phyloP scores from a whole-genome alignment of 2,113 vertebrate species.

The Sorex araneus region DNA sequence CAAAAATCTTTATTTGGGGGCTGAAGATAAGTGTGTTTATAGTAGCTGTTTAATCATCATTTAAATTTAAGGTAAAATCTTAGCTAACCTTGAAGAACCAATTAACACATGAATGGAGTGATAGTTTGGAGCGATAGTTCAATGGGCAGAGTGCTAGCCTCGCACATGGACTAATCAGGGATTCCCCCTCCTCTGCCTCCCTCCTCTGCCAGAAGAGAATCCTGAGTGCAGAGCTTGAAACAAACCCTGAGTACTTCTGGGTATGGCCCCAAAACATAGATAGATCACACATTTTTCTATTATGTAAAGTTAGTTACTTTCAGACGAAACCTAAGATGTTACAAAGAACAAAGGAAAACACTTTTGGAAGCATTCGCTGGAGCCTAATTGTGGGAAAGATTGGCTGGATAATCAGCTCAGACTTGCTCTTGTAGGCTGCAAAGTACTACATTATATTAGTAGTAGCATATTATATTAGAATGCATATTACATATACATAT shows the following conservation, averaged over 20 bases:
- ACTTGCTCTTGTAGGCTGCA: background rate
- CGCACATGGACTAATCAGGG: no score
- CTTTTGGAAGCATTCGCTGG: constrained; percentile 61
- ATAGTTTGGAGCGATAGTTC: no score
- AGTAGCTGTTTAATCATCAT: constrained; percentile 15
- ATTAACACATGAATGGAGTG: constrained; percentile 11
- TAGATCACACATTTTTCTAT: background rate
- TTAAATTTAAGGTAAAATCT: constrained; percentile 39
- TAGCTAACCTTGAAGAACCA: constrained; percentile 32
- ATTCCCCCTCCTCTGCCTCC: no score
- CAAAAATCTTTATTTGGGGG: constrained; percentile 12
- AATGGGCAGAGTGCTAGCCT: no score
- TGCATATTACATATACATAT: no score
- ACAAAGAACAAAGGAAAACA: background rate
- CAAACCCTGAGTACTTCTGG: no score
- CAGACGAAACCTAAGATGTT: constrained; percentile 5
- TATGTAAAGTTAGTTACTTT: constrained; percentile 4
- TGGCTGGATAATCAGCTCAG: background rate
- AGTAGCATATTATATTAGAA: background rate
- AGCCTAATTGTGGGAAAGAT: background rate
- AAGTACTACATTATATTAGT: background rate
- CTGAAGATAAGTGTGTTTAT: background rate
- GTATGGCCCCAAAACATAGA: no score
- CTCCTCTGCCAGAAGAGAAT: no score
- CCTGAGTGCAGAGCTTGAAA: no score